Conservation (phyloP, 2,797 vertebrate species). For the Chrosomus eos region DNA sequence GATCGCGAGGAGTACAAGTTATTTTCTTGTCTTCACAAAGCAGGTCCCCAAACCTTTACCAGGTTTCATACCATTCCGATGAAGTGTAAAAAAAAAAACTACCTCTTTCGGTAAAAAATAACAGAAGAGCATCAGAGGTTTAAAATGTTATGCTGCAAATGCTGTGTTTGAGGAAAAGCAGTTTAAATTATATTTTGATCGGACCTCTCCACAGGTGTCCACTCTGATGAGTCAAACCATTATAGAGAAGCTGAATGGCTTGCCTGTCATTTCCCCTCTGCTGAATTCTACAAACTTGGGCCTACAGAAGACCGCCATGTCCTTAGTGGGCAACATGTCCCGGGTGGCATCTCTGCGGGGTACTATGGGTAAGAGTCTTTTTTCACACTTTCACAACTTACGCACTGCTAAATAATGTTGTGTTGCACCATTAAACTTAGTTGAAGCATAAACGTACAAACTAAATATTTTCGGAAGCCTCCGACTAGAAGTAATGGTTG, state of each 20-base stretch:
- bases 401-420: too few species aligned
- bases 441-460: too few species aligned
- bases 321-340: constrained; percentile 89
- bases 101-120: neutral
- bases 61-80: neutral
- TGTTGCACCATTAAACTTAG: too few species aligned
- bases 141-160: neutral
- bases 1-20: too few species aligned
- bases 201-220: constrained; percentile 78
- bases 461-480: too few species aligned
- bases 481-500: too few species aligned
- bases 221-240: constrained; percentile 84
- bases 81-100: neutral
- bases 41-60: neutral
- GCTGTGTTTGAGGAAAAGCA: neutral
- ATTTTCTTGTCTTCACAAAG: neutral
- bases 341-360: constrained; percentile 77
- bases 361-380: constrained; percentile 79
- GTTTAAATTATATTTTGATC: neutral
- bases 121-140: neutral
- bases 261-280: constrained; percentile 76
- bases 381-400: too few species aligned
- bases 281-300: constrained; percentile 78
- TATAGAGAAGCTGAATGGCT: constrained; percentile 80
- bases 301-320: constrained; percentile 82